phyloP scores from a whole-genome alignment of 1,140 invertebrate genomes.

The Nilaparvata lugens region DNA sequence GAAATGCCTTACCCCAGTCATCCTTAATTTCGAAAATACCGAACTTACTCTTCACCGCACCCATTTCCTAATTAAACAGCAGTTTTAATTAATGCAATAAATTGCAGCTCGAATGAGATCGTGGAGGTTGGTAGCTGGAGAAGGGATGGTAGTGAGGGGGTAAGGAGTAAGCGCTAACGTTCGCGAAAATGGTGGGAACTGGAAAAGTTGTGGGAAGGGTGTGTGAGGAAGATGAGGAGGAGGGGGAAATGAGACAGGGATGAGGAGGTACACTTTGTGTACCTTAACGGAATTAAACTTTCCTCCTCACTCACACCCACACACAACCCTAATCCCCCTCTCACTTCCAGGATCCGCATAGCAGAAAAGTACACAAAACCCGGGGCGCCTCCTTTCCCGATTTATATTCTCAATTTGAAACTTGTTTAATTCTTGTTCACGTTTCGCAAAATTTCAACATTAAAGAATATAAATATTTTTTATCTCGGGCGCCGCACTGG shows the following conservation, averaged over 20 bases:
- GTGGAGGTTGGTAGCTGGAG: not conserved
- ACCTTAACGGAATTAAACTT: slow-evolving; percentile 2
- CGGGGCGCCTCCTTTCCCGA: not conserved
- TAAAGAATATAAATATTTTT: not conserved
- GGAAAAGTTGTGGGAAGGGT: not conserved
- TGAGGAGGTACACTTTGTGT: not conserved
- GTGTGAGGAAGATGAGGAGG: not conserved
- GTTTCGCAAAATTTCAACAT: not conserved
- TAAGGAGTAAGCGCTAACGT: too few relatives aligned
- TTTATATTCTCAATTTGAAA: slow-evolving; percentile 1
- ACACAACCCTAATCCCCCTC: not conserved
- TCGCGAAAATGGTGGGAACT: not conserved
- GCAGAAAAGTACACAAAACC: not conserved
- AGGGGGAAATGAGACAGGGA: not conserved
- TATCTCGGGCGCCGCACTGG: not conserved
- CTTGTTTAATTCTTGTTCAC: slow-evolving; percentile 3
- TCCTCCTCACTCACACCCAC: not conserved
- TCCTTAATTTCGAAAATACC: slow-evolving; percentile 6
- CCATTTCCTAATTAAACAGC: slow-evolving; percentile 3
- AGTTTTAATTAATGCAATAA: slow-evolving; percentile 6
- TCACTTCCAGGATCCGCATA: not conserved
- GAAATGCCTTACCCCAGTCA: not conserved
- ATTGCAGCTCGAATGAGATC: not conserved
- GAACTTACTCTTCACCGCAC: not conserved
- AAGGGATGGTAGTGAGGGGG: too few relatives aligned